Evolutionary conservation across 2,888 invertebrate genomes (phyloP), one percentile per base, ranked within the genome.

Genomic region (Dicranocentrus wangi): DNA sequence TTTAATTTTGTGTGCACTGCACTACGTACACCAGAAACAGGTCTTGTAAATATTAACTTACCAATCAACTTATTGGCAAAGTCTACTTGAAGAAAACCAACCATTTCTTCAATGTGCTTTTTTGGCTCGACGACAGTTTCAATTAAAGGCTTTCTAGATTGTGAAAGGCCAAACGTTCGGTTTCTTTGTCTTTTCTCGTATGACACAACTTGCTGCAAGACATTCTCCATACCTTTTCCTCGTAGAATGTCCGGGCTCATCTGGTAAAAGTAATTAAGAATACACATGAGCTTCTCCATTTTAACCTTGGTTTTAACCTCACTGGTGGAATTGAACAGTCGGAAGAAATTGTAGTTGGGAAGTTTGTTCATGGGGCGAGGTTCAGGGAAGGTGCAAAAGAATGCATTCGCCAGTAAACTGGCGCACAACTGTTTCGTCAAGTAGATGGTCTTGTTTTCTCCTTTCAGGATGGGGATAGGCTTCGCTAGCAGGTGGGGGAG

Each of bases 11-110:
- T n/a, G n/a, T n/a, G n/a, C n/a, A n/a, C n/a, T n/a, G n/a, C n/a
- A n/a, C n/a, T n/a, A n/a, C n/a, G n/a, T n/a, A n/a, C n/a, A n/a
- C n/a, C n/a, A n/a, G n/a, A 47, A 19, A 61, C 15, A 39, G 15
- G 15, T 17, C 1, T 39, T 58, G n/a, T n/a, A n/a, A 19, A 19
- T 42, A 15, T 17, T 32, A 43, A 13, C 58, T 25, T 58, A 58
- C 82, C 82, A 58, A 83, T 43, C 0, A 28, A n/a, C 25, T 61
- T 95, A 89, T 98, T 98, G 28, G 98, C 98, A 91, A 98, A 98
- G 89, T 98, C 98, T 32, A 97, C 94, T 91, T 98, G 95, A 85
- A 98, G 90, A 87, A 95, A 90, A 0, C 94, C 96, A 19, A 93
- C 93, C 70, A 95, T 92, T 85, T 94, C 93, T 89, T 98, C 98